Evolutionary conservation across 2,113 vertebrate species (phyloP), one percentile per base, ranked within the genome.

Genomic region (Ranitomeya variabilis): DNA sequence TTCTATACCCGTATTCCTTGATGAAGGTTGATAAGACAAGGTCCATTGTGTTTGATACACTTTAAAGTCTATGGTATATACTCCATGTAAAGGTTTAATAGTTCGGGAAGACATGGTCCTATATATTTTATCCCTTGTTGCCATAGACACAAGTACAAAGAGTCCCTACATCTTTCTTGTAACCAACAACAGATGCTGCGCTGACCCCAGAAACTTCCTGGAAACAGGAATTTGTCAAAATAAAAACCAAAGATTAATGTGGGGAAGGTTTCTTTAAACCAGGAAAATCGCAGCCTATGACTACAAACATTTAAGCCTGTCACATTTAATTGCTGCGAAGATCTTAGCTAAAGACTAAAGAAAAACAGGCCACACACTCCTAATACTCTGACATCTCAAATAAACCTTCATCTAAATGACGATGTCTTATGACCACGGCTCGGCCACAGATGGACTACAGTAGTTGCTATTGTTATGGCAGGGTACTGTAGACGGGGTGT

Each of bases 141-240:
- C 95, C 93, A 92, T 91, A 93, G 95, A 94, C 95, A 96, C 94
- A 92, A 92, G 94, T 92, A 93, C 94, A 94, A 95, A 94, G 93
- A 93, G 94, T 93, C 93, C 93, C 91, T 93, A 93, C 93, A 94
- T 95, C 94, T 93, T 93, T 93, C 90, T 94, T 93, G 92, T 97
- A 97, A 97, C 95, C 94, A 97, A 93, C 96, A 97, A 96, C 96
- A 97, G 97, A 97, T 97, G 97, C 95, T 91, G 93, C 89, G 88
- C 93, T 97, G 96, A 97, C 96, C 97, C 96, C 95, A 96, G 95
- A 94, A 94, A 94, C 97, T 97, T 97, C 96, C 97, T 97, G 97
- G 95, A 97, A 97, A 97, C 92, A 91, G 92, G 93, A 95, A 97
- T 97, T 97, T 97, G 96, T 97, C 96, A 97, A 96, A 96, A 96